A percentile compares a stretch with the other conserved stretches of the same genome.
Evolutionary conservation across 1,140 invertebrate species (phyloP).

Genomic region (Colletes latitarsis): DNA sequence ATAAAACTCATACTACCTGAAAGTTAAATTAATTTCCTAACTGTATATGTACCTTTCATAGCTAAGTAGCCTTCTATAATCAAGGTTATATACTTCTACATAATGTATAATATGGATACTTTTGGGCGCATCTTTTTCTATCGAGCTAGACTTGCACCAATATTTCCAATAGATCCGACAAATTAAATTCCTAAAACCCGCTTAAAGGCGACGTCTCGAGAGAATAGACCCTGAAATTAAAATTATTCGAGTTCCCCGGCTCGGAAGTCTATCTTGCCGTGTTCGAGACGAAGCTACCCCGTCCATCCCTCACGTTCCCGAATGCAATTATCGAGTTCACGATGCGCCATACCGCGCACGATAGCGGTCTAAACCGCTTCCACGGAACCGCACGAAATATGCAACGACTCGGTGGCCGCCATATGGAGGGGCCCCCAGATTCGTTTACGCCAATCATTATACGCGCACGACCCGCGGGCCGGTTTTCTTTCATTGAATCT

Average conservation of each 20-base stretch:
- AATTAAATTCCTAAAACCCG: too few relatives aligned
- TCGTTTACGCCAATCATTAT: conserved; percentile 23
- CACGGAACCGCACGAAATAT: conserved; percentile 6
- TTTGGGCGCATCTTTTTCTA: too few relatives aligned
- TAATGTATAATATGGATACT: too few relatives aligned
- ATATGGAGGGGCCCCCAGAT: not conserved
- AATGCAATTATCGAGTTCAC: conserved; percentile 33
- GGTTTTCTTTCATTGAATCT: conserved; percentile 51
- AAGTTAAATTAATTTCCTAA: too few relatives aligned
- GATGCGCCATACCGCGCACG: conserved; percentile 26
- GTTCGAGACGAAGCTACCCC: not conserved
- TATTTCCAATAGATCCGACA: too few relatives aligned
- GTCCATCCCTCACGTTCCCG: not conserved
- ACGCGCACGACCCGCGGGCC: conserved; percentile 7
- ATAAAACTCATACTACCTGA: too few relatives aligned
- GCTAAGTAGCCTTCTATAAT: too few relatives aligned
- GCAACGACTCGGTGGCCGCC: not conserved
- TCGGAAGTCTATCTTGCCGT: not conserved
- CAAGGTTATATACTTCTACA: too few relatives aligned
- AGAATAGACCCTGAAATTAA: not conserved
- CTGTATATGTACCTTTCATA: too few relatives aligned
- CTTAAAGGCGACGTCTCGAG: too few relatives aligned
- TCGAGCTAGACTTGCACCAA: too few relatives aligned
- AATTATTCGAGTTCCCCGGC: not conserved
- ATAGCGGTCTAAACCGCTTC: not conserved